Evolutionary conservation across 2,888 invertebrate genomes (phyloP).

Genomic region (Tiphia femorata): DNA sequence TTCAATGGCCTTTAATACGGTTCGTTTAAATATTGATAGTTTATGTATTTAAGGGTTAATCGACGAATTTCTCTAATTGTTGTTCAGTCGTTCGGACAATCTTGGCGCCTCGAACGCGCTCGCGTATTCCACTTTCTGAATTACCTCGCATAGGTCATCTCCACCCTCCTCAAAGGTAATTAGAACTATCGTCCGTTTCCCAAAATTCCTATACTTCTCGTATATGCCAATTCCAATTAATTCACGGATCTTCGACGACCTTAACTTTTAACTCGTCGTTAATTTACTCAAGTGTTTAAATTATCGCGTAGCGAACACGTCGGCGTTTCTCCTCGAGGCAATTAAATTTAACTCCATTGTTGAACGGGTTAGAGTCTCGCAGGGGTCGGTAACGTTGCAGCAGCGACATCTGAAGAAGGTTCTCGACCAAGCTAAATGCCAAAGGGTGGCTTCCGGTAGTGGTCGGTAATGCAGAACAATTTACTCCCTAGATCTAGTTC

Average conservation of each 20-base stretch:
- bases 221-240: neutral
- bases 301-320: no score
- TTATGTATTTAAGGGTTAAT: no score
- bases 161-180: conserved; percentile 16
- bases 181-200: neutral
- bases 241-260: neutral
- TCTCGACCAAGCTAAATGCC: conserved; percentile 22
- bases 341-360: no score
- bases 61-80: no score
- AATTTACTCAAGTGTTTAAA: no score
- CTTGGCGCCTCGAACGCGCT: no score
- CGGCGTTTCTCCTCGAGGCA: no score
- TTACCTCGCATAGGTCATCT: conserved; percentile 35
- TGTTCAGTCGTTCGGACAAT: conserved; percentile 28
- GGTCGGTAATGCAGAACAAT: conserved; percentile 59
- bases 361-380: conserved; percentile 26
- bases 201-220: neutral
- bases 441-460: conserved; percentile 8
- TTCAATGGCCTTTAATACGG: no score
- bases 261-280: no score
- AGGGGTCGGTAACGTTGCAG: conserved; percentile 48
- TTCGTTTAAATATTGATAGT: no score
- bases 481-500: conserved; percentile 44
- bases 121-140: no score
- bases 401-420: conserved; percentile 55